Evolutionary conservation across 1,140 invertebrate genomes (phyloP).

Genomic region (Oscheius sp.): DNA sequence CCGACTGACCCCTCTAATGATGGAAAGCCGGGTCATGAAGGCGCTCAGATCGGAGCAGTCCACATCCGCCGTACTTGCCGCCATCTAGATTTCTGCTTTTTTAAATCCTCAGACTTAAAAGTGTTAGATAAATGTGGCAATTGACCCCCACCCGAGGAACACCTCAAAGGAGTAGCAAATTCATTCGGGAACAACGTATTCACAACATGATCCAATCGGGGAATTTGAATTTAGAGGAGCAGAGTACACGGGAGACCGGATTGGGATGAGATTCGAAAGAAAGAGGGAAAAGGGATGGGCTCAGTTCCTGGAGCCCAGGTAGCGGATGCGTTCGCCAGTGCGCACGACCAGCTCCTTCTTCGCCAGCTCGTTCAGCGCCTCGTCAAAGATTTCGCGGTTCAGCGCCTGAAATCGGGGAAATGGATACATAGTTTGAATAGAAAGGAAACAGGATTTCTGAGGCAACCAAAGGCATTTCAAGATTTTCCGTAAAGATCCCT

Average conservation of each 20-base stretch:
- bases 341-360: conserved; percentile 45
- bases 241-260: not conserved
- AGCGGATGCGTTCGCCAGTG: conserved; percentile 48
- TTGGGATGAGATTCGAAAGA: not conserved
- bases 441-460: not conserved
- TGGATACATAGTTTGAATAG: not conserved
- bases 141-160: not conserved
- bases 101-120: not conserved
- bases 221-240: not conserved
- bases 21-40: not conserved
- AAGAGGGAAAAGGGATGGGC: not conserved
- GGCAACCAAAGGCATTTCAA: not conserved
- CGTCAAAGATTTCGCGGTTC: conserved; percentile 43
- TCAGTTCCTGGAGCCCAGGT: conserved; percentile 18
- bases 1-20: not conserved
- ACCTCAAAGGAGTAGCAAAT: not conserved
- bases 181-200: no score
- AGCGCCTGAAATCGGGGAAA: conserved; percentile 28
- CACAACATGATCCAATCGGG: not conserved
- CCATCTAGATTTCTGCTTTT: not conserved
- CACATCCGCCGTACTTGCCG: not conserved
- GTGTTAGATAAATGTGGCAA: not conserved
- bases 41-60: not conserved
- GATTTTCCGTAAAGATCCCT: not conserved
- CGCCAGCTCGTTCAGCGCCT: conserved; percentile 48